A percentile compares a stretch with the other conserved stretches of the same genome.
phyloP scores from a whole-genome alignment of 2,113 vertebrate genomes.

The Thermophis baileyi region DNA sequence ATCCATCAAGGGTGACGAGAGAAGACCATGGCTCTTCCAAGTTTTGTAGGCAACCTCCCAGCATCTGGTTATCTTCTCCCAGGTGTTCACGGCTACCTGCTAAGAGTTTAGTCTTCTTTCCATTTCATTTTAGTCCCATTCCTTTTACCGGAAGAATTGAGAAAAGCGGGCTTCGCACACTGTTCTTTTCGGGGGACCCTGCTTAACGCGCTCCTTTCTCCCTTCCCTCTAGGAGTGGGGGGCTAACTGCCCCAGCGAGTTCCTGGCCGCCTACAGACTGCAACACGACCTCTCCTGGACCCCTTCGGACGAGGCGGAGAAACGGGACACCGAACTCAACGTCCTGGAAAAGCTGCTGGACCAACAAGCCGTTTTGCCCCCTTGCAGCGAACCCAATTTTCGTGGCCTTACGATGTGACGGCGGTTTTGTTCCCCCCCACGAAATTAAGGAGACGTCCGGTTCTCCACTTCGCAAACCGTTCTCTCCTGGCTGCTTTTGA shows the following conservation, averaged over 20 bases:
- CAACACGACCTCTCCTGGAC: slow-evolving; percentile 96
- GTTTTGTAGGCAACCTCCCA: too few species aligned
- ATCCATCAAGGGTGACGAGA: too few species aligned
- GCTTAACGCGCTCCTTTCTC: accelerated
- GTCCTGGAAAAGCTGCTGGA: slow-evolving; percentile 84
- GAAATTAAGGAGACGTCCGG: accelerated
- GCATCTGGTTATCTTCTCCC: too few species aligned
- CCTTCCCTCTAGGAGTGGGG: slow-evolving; percentile 85
- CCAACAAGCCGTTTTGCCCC: slow-evolving; percentile 73
- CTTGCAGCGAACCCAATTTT: slow-evolving; percentile 72
- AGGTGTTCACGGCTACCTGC: too few species aligned
- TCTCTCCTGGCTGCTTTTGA: background rate
- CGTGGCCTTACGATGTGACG: slow-evolving; percentile 73
- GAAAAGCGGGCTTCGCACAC: background rate
- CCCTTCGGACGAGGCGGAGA: slow-evolving; percentile 77
- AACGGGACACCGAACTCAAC: slow-evolving; percentile 78
- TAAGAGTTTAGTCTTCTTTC: too few species aligned
- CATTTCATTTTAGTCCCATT: too few species aligned
- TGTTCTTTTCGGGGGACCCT: background rate
- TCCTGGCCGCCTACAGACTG: slow-evolving; percentile 88
- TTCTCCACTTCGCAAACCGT: accelerated
- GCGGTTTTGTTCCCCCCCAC: background rate
- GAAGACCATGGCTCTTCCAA: too few species aligned
- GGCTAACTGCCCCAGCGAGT: slow-evolving; percentile 81
- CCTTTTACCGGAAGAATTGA: too few species aligned